Percentiles rank a stretch among this genome's conserved stretches.
phyloP scores from a whole-genome alignment of 1,140 invertebrate species.

The Anoplophora glabripennis region DNA sequence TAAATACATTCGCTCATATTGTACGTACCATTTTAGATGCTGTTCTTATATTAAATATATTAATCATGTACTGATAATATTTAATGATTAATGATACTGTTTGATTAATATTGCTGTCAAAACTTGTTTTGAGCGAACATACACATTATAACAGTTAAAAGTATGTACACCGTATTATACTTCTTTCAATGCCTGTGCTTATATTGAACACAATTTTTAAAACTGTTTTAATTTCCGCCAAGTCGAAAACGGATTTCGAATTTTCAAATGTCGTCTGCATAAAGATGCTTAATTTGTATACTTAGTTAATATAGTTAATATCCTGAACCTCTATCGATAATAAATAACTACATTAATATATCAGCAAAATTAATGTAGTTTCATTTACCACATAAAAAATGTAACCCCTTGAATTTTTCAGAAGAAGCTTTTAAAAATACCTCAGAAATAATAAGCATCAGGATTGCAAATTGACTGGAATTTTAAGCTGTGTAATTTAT shows the following conservation, averaged over 20 bases:
- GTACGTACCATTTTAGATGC: constrained; percentile 11
- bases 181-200: background rate
- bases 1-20: constrained; percentile 27
- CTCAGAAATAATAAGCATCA: no score
- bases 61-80: background rate
- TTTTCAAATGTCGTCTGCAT: no score
- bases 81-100: background rate
- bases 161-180: constrained; percentile 1
- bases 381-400: no score
- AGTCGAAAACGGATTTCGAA: background rate
- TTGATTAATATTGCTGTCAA: constrained; percentile 13
- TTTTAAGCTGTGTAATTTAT: no score
- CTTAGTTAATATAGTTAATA: background rate
- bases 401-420: no score
- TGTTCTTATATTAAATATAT: constrained; percentile 2
- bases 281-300: no score
- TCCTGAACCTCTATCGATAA: background rate
- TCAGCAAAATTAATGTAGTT: background rate
- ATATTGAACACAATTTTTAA: constrained; percentile 4
- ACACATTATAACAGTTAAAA: constrained; percentile 6
- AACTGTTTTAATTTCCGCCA: no score
- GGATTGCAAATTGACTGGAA: no score
- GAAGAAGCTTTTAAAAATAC: no score
- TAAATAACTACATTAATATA: background rate
- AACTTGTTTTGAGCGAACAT: constrained; percentile 27